Conservation (phyloP, 1,140 invertebrate species). For the Trichonephila clavipes region DNA sequence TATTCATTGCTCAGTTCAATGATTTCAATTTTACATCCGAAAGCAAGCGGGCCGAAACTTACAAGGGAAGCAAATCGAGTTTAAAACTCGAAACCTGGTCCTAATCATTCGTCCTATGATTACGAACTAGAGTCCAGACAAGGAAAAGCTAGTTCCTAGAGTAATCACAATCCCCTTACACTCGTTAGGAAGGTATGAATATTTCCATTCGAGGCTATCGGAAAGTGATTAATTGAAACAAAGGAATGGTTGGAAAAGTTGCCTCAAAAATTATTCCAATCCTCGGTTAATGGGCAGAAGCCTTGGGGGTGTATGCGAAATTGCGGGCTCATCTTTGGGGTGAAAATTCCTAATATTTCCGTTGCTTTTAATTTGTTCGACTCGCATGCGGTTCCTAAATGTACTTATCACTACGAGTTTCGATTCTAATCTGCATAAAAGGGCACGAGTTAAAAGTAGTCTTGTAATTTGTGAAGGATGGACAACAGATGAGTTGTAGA, state of each 20-base stretch:
- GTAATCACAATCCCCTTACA: not conserved
- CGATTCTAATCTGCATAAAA: not conserved
- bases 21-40: not conserved
- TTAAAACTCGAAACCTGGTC: not conserved
- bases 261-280: not conserved
- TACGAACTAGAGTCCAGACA: not conserved
- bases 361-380: not conserved
- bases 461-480: not conserved
- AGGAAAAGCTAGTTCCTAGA: not conserved
- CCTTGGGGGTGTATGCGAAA: not conserved
- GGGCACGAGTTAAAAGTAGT: not conserved
- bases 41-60: not conserved
- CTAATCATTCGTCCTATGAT: not conserved
- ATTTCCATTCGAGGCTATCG: conserved; percentile 24
- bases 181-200: not conserved
- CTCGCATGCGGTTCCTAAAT: not conserved
- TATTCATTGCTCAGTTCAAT: not conserved
- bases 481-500: not conserved
- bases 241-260: not conserved
- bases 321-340: not conserved
- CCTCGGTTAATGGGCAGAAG: not conserved
- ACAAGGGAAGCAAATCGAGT: not conserved
- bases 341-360: conserved; percentile 3
- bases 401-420: not conserved
- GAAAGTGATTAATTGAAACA: conserved; percentile 37